These are phyloP conservation scores for Danaus plexippus DNA, from an alignment of 1,140 invertebrate species.

Conservation along the genomic window DNA sequence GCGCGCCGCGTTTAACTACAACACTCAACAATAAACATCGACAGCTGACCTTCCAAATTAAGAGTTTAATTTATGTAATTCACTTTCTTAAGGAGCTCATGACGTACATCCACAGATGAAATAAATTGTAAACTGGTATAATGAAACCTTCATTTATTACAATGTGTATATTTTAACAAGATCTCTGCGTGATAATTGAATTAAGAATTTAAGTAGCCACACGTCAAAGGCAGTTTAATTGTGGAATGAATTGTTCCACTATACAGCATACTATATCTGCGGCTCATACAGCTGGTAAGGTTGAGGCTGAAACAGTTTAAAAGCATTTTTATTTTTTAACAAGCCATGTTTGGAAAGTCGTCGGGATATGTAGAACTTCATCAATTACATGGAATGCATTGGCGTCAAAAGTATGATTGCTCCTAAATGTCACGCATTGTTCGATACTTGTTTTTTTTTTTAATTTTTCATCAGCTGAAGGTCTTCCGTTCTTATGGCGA, in stretches of 20 bases:
- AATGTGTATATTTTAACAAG: no score
- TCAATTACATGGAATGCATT: constrained; percentile 14
- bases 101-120: constrained; percentile 30
- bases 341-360: constrained; percentile 22
- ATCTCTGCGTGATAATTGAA: no score
- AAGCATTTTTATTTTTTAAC: constrained; percentile 21
- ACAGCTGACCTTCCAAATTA: constrained; percentile 65
- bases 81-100: constrained; percentile 64
- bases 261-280: constrained; percentile 10
- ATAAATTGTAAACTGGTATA: no score
- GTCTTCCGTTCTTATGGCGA: constrained; percentile 20
- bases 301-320: constrained; percentile 26
- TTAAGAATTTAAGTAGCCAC: no score
- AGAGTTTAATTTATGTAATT: constrained; percentile 66
- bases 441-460: constrained; percentile 17
- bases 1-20: constrained; percentile 58
- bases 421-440: constrained; percentile 20
- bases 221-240: background rate
- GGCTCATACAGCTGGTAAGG: constrained; percentile 28
- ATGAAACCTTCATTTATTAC: no score
- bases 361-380: constrained; percentile 17
- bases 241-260: background rate
- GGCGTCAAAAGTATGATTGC: constrained; percentile 13
- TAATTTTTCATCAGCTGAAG: constrained; percentile 10
- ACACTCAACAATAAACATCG: constrained; percentile 35